phyloP scores from a whole-genome alignment of 2,113 vertebrate species.

The Lonchura striata region DNA sequence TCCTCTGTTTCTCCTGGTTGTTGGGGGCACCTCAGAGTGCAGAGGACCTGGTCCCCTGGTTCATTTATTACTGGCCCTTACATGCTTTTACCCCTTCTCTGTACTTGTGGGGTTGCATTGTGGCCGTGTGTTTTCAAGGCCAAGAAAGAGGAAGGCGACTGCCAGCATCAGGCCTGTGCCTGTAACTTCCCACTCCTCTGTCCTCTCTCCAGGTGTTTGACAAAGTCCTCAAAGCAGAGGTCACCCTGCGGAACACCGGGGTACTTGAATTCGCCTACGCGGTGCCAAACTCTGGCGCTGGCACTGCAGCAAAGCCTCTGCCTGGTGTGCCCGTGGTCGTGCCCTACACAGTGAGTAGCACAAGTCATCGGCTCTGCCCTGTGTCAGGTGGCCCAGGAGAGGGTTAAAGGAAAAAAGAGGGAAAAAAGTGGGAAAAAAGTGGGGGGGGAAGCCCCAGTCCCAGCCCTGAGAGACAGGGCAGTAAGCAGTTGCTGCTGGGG shows the following conservation, averaged over 20 bases:
- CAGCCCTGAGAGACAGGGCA: background rate
- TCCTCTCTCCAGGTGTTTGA: constrained; percentile 72
- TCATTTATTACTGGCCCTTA: background rate
- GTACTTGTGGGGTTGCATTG: background rate
- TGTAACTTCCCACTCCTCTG: background rate
- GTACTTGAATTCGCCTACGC: constrained; percentile 79
- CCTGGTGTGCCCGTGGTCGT: constrained; percentile 75
- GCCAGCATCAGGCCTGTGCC: background rate
- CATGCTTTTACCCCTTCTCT: background rate
- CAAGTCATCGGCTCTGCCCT: background rate
- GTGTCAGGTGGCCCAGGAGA: no score
- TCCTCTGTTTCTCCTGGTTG: background rate
- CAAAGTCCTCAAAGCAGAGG: constrained; percentile 59
- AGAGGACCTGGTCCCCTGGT: background rate
- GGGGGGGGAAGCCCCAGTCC: accelerated
- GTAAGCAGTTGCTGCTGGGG: background rate
- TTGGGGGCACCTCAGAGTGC: background rate
- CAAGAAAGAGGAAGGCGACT: background rate
- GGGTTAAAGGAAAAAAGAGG: accelerated
- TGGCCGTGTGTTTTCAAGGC: background rate
- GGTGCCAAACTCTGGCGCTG: constrained; percentile 7
- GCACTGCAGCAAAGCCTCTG: background rate
- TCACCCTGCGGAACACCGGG: constrained; percentile 80
- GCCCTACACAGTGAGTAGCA: constrained; percentile 73
- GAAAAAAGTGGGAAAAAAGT: accelerated